Evolutionary conservation across 2,113 vertebrate species (phyloP).

Genomic region (Petromus typicus): DNA sequence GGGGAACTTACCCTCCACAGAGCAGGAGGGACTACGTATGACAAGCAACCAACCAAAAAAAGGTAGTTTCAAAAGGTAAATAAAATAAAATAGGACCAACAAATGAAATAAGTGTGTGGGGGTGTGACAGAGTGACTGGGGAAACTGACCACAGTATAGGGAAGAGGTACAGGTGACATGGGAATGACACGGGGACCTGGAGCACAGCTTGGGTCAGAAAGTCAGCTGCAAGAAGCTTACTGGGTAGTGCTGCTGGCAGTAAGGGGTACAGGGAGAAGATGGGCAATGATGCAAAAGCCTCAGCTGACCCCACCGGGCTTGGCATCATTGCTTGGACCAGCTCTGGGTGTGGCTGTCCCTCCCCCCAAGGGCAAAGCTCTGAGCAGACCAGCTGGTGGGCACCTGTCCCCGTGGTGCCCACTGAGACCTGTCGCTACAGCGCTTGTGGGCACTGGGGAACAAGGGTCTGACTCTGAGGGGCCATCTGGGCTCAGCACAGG

Average conservation of each 20-base stretch:
- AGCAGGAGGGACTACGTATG: background rate
- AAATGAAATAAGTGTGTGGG: background rate
- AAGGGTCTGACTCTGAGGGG: background rate
- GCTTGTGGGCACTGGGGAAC: background rate
- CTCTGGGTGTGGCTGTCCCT: background rate
- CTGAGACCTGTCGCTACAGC: background rate
- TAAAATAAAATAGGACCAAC: background rate
- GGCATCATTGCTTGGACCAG: background rate
- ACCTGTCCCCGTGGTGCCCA: background rate
- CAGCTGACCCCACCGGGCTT: background rate
- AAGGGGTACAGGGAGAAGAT: background rate
- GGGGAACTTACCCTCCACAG: background rate
- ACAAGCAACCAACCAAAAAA: background rate
- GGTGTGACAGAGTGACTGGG: background rate
- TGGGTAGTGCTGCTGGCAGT: background rate
- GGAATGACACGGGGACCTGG: background rate
- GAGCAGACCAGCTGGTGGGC: too few relatives aligned
- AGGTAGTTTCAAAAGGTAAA: background rate
- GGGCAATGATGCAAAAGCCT: background rate
- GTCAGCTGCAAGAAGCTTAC: background rate
- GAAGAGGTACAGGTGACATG: background rate
- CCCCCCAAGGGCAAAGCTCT: background rate
- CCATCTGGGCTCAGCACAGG: background rate
- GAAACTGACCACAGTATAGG: background rate
- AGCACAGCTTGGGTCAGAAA: background rate